Evolutionary conservation across 1,140 invertebrate genomes (phyloP), one percentile per base, ranked within the genome.

Genomic region (Drosophila biarmipes): DNA sequence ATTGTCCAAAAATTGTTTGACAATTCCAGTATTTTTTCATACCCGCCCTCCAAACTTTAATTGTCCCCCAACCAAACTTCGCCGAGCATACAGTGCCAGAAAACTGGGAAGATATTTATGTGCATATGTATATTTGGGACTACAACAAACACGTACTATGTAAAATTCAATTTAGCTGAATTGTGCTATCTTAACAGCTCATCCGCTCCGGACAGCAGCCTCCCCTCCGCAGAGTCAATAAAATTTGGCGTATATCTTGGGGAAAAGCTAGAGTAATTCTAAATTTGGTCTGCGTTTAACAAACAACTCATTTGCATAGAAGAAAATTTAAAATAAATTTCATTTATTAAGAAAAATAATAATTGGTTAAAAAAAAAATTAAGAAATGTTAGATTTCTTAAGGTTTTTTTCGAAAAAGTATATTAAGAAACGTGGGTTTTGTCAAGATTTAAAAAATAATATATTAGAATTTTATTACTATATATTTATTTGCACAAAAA

Each of bases 161-260:
- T 52, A 51, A 37, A 71, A 80, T 74, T 78, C 71, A 74, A 80
- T 80, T 80, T 78, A 53, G 45, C 58, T 31, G 57, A 74, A 69
- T 78, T 58, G 24, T 64, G 69, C 64, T 59, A 74, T 81, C 80
- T 80, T 77, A 68, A 69, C 49, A 81, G 57, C 57, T 77, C 63
- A 73, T 80, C 59, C 73, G 63, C 56, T 79, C 49, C 62, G 46
- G 42, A 57, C 64, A 52, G 46, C 64, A 57, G 24, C 53, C 37
- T n/a, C 40, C 17, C 42, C 19, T 34, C 12, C 57, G 17, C 56
- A 42, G 8, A 75, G 61, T 76, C 72, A 72, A 80, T 80, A 67
- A 71, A 81, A 76, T 71, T 55, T 61, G 63, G 62, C 49, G 49
- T 57, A 80, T 61, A 15, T 49, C 46, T 46, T 71, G 59, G 53